phyloP scores from a whole-genome alignment of 2,888 invertebrate species.

The Orchestes rusci region DNA sequence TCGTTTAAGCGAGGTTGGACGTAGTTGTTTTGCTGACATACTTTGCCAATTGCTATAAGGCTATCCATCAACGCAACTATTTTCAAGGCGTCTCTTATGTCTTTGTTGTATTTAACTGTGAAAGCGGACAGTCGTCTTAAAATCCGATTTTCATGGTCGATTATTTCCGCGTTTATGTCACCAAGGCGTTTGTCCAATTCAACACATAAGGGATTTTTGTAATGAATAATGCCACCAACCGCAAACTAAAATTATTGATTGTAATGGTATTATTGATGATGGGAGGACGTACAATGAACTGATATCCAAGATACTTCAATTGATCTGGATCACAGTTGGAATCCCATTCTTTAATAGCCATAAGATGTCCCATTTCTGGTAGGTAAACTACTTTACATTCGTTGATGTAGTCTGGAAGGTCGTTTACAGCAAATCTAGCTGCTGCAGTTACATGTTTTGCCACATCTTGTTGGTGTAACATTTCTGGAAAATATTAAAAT shows the following conservation, averaged over 20 bases:
- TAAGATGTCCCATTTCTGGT: constrained; percentile 71
- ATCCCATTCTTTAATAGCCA: constrained; percentile 65
- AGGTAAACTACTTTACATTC: constrained; percentile 63
- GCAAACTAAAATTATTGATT: constrained; percentile 42
- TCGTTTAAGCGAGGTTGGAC: constrained; percentile 39
- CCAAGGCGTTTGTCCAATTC: constrained; percentile 73
- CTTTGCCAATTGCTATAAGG: constrained; percentile 41
- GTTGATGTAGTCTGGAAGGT: constrained; percentile 58
- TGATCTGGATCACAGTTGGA: constrained; percentile 50
- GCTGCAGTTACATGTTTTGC: constrained; percentile 66
- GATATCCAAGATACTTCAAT: constrained; percentile 56
- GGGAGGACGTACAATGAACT: constrained; percentile 60
- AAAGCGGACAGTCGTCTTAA: constrained; percentile 45
- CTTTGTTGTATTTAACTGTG: constrained; percentile 36
- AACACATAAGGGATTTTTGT: constrained; percentile 41
- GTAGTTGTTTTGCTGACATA: constrained; percentile 38
- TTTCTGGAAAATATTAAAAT: constrained; percentile 47
- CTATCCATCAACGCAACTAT: constrained; percentile 40
- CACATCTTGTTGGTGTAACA: constrained; percentile 60
- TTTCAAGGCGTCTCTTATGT: constrained; percentile 38
- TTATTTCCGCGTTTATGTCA: constrained; percentile 71
- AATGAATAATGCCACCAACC: constrained; percentile 38
- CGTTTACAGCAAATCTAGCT: constrained; percentile 60
- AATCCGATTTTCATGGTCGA: constrained; percentile 71
- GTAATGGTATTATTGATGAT: too few relatives aligned